A percentile compares a stretch with the other conserved stretches of the same genome.
Conservation (phyloP, 2,888 invertebrate species). For the Lithophane semibrunnea region DNA sequence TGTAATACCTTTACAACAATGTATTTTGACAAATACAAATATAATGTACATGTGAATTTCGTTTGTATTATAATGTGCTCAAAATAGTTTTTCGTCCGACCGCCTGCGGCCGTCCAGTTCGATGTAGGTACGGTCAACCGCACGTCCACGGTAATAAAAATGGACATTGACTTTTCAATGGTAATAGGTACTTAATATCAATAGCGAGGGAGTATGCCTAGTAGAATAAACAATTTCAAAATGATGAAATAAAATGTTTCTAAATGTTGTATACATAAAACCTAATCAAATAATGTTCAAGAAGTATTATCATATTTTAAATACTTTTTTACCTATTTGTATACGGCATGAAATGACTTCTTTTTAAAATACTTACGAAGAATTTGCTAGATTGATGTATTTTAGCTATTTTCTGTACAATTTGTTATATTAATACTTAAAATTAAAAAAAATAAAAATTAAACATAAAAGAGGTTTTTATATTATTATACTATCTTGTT, state of each 20-base stretch:
- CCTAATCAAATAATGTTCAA: too few species aligned
- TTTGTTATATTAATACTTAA: too few species aligned
- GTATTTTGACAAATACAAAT: neutral
- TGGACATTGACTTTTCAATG: neutral
- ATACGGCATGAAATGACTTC: neutral
- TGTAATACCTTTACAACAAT: too few species aligned
- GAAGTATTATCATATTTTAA: neutral
- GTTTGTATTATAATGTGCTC: constrained; percentile 8
- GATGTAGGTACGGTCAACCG: constrained; percentile 15
- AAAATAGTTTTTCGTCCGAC: constrained; percentile 18
- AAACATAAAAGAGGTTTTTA: too few species aligned
- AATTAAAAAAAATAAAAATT: too few species aligned
- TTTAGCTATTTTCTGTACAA: neutral
- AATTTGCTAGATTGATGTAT: constrained; percentile 1
- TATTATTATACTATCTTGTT: too few species aligned
- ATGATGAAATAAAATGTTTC: neutral
- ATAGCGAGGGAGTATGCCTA: too few species aligned
- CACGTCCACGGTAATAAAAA: neutral
- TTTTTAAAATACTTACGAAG: neutral
- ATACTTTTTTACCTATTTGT: constrained; percentile 8
- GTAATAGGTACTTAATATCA: constrained; percentile 5
- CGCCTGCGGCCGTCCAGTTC: constrained; percentile 26
- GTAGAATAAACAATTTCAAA: neutral
- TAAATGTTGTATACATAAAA: constrained; percentile 15
- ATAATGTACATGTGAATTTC: neutral